Percentiles rank a stretch among this genome's conserved stretches.
These are phyloP conservation scores for Numenius arquata DNA, from an alignment of 2,113 vertebrate species.

Conservation along the genomic window DNA sequence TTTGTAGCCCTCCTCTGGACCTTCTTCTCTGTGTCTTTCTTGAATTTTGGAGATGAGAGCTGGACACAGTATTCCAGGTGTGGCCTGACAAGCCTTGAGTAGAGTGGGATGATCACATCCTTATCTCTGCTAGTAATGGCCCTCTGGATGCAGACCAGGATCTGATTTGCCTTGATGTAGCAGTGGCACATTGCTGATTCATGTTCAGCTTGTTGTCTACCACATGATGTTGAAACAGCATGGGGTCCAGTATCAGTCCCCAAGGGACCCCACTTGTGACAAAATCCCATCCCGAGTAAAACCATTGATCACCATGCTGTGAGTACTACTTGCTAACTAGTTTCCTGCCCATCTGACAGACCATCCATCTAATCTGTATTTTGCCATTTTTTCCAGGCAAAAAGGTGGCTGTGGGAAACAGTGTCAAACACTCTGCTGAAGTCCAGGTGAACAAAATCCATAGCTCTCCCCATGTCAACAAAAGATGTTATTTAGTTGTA, in stretches of 20 bases:
- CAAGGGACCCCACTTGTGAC: neutral
- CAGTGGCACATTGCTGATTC: neutral
- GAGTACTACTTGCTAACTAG: neutral
- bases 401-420: neutral
- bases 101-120: neutral
- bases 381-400: neutral
- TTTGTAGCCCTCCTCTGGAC: neutral
- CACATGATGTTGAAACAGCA: neutral
- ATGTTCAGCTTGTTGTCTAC: neutral
- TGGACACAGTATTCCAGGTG: neutral
- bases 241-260: neutral
- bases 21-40: neutral
- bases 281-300: neutral
- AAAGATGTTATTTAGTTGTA: neutral
- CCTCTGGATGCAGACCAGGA: neutral
- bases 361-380: neutral
- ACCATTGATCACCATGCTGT: rapidly evolving
- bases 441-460: neutral
- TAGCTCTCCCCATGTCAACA: neutral
- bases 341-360: neutral
- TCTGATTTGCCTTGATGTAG: neutral
- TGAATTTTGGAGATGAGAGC: neutral
- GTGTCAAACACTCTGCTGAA: neutral
- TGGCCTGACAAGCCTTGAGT: neutral
- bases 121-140: neutral